These are phyloP conservation scores for Allophyes oxyacanthae DNA, from an alignment of 2,888 invertebrate genomes.

Conservation along the genomic window DNA sequence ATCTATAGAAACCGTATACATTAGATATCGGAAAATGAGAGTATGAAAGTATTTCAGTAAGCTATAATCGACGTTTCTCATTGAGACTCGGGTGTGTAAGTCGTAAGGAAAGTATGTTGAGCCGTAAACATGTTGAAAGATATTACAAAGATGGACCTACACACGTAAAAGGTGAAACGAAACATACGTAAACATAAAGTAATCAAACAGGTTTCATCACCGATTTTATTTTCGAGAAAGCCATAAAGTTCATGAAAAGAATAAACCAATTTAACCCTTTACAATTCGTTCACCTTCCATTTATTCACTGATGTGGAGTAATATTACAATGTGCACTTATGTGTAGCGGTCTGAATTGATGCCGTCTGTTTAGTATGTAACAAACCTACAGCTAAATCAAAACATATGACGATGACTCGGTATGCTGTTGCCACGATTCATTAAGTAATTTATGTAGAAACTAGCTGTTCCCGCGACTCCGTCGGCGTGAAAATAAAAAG, in stretches of 20 bases:
- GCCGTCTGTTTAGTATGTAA: slow-evolving; percentile 53
- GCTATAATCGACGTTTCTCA: slow-evolving; percentile 45
- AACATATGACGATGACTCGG: slow-evolving; percentile 66
- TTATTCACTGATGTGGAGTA: slow-evolving; percentile 23
- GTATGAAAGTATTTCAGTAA: slow-evolving; percentile 38
- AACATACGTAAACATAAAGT: slow-evolving; percentile 68
- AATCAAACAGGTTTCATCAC: slow-evolving; percentile 40
- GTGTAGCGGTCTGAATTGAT: slow-evolving; percentile 48
- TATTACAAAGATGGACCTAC: slow-evolving; percentile 77
- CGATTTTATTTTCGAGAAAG: slow-evolving; percentile 3
- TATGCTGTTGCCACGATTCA: slow-evolving; percentile 68
- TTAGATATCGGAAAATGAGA: slow-evolving; percentile 36
- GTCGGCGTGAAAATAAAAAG: no score
- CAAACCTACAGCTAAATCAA: slow-evolving; percentile 64
- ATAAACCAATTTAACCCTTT: slow-evolving; percentile 1
- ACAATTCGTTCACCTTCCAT: slow-evolving; percentile 5
- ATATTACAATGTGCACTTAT: slow-evolving; percentile 29
- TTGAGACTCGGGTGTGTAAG: slow-evolving; percentile 43
- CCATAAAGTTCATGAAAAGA: slow-evolving; percentile 5
- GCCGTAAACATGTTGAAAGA: slow-evolving; percentile 83
- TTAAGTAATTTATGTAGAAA: slow-evolving; percentile 69
- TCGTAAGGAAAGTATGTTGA: slow-evolving; percentile 79
- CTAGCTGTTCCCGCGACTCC: no score
- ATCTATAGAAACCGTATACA: slow-evolving; percentile 42
- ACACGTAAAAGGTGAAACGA: slow-evolving; percentile 57